Conservation (phyloP, 2,797 vertebrate species). For the Adelosebastes latens region DNA sequence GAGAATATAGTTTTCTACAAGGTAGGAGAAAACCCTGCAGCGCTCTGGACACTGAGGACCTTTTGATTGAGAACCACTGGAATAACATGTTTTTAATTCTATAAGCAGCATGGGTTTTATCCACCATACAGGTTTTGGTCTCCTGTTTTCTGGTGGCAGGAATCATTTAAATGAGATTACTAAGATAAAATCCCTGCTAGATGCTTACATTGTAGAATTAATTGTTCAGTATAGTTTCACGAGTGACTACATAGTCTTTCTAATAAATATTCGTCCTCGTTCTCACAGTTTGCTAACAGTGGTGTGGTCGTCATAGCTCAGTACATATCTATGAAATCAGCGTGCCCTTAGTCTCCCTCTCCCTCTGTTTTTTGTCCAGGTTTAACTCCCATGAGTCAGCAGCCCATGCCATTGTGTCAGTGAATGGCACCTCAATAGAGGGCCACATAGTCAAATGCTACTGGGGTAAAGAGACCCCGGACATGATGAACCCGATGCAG, state of each 20-base stretch:
- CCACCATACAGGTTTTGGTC: background rate
- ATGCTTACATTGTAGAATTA: background rate
- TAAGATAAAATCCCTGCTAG: background rate
- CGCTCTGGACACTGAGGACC: background rate
- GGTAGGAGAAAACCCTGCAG: background rate
- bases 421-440: slow-evolving; percentile 95
- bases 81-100: background rate
- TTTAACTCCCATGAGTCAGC: slow-evolving; percentile 96
- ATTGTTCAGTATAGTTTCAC: background rate
- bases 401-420: slow-evolving; percentile 96
- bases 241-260: background rate
- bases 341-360: background rate
- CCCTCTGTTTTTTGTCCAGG: slow-evolving; percentile 70
- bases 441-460: slow-evolving; percentile 97
- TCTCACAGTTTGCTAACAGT: background rate
- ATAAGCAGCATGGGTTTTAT: background rate
- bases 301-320: background rate
- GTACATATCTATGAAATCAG: slow-evolving; percentile 19
- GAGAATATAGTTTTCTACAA: background rate
- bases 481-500: slow-evolving; percentile 93
- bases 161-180: background rate
- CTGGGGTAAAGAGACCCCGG: slow-evolving; percentile 97
- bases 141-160: background rate
- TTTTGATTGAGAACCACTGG: background rate
- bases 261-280: background rate